These are phyloP conservation scores for Sinohyriopsis cumingii DNA, from an alignment of 2,888 invertebrate species.

Conservation along the genomic window DNA sequence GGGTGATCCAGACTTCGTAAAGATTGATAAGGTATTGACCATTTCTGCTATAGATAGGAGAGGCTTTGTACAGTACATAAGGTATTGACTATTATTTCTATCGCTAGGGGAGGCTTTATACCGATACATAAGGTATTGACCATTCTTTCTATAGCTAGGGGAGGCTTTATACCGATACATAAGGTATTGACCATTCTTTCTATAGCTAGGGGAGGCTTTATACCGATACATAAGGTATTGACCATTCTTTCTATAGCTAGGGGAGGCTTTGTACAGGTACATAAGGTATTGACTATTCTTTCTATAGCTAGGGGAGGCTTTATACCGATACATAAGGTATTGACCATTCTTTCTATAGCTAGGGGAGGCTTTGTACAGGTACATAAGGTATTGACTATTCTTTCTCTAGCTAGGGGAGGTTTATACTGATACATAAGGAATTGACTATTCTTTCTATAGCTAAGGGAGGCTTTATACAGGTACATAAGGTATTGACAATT, in stretches of 20 bases:
- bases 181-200: not conserved
- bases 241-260: too few relatives aligned
- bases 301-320: slow-evolving; percentile 73
- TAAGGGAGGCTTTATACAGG: not conserved
- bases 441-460: not conserved
- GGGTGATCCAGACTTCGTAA: slow-evolving; percentile 50
- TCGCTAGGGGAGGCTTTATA: slow-evolving; percentile 71
- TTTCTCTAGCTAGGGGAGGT: slow-evolving; percentile 9
- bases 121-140: not conserved
- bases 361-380: slow-evolving; percentile 82
- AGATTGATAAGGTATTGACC: not conserved
- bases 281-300: too few relatives aligned
- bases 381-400: slow-evolving; percentile 90
- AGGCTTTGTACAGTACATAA: too few relatives aligned
- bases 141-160: not conserved
- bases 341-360: slow-evolving; percentile 80
- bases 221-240: slow-evolving; percentile 78
- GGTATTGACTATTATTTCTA: not conserved
- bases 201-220: slow-evolving; percentile 72
- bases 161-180: not conserved
- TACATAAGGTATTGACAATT: not conserved
- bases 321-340: slow-evolving; percentile 88
- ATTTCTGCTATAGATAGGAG: not conserved
- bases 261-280: slow-evolving; percentile 54
- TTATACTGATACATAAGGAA: slow-evolving; percentile 7